Evolutionary conservation across 92 coral and sea anemone genomes (phyloP), one percentile per base, ranked within the genome.

Genomic region (Zoanthus sansibaricus): DNA sequence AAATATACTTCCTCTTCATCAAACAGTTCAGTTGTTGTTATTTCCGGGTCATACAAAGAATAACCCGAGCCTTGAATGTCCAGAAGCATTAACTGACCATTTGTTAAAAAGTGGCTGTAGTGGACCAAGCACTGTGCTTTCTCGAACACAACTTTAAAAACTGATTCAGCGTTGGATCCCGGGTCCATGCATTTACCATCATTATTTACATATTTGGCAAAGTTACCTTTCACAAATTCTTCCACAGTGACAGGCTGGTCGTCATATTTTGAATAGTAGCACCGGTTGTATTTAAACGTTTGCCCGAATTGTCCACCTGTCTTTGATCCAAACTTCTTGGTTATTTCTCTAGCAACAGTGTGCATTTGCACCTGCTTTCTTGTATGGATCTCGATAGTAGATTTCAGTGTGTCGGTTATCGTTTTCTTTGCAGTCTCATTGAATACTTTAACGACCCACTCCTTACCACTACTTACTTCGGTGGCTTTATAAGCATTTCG

Each of bases 21-120:
- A 70, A 82, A 67, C 32, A 77, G 88, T 21, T 93, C 86, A 72
- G 83, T 51, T 37, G 91, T 86, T 10, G 94, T 92, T 70, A 91
- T 91, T 55, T 94, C 97, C 48, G 94, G 92, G 88, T 94, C 94
- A 52, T 89, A 94, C 75, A 89, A 82, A 10, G 83, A 51, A 51
- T 94, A 91, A 67, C 89, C 85, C 78, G 96, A 94, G 67, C 93
- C 96, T 64, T 91, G 96, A 52, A 94, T 89, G 48, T 93, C 94
- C 25, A 91, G 76, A 31, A 93, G 87, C 94, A 93, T 91, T 55
- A 91, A 71, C 69, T 91, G 71, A 58, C 88, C 68, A 15, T 80
- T 74, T 51, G 93, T 66, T 62, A 56, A 30, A 51, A 42, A 20
- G 77, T 91, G 76, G 69, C 90, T 84, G 68, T 79, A 78, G 79